Evolutionary conservation across 2,888 invertebrate species (phyloP), one percentile per base, ranked within the genome.

Genomic region (Ypsolopha sequella): DNA sequence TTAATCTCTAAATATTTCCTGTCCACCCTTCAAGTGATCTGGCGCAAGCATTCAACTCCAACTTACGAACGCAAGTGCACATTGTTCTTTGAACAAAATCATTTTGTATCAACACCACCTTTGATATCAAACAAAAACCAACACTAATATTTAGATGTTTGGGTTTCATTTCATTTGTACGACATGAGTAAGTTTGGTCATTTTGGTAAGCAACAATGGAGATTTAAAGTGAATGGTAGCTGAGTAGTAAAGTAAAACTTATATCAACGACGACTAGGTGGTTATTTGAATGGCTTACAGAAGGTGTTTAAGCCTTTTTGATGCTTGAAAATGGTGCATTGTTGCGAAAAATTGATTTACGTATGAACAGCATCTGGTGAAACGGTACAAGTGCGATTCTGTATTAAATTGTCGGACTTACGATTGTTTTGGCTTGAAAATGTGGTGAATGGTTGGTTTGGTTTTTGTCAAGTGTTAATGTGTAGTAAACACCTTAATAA

Each of bases 301-400:
- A 6, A 14, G 36, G 36, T 6, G 50, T 55, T 60, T 70, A 56
- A 1, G 55, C 7, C 55, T 36, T 55, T 50, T 57, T 54, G 35
- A 34, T 51, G 36, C 4, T 24, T 54, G 38, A 56, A 57, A 52
- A 36, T 53, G 50, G 55, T 53, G 53, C 53, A 76, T 80, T 81
- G 80, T 84, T 84, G 82, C 82, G 82, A 81, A 82, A 24, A 84
- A 84, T 81, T 84, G 81, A 84, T 84, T 84, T 84, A 84, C 76
- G 80, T 68, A 33, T 34, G 24, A 24, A 73, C 70, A 68, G 76
- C 80, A 81, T 81, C 79, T 80, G 76, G 79, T 76, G 64, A 50
- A 64, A 65, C 24, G 24, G 62, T 62, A 35, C 10, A 13, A 39
- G 47, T 36, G 13, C 36, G 36, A 36, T 36, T 34, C 36, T 36